phyloP scores from a whole-genome alignment of 1,140 invertebrate genomes.

The Drosophila dunni region DNA sequence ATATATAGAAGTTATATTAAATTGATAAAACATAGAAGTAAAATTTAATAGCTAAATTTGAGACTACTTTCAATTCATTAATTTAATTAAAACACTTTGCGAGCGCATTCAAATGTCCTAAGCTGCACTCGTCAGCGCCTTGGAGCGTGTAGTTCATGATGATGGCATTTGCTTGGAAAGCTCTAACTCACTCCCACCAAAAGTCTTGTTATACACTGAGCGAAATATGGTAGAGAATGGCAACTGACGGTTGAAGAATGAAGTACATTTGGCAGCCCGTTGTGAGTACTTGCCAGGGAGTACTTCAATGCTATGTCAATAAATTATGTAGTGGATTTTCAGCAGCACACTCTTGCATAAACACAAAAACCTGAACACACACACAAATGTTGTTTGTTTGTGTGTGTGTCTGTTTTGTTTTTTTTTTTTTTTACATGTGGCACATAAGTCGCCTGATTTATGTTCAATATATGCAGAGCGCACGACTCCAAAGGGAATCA shows the following conservation, averaged over 20 bases:
- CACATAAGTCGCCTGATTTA: conserved; percentile 76
- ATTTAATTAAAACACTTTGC: conserved; percentile 40
- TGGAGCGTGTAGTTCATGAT: conserved; percentile 34
- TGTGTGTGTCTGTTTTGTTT: conserved; percentile 11
- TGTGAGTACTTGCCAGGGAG: conserved; percentile 34
- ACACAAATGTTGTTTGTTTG: not conserved
- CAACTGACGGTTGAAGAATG: conserved; percentile 63
- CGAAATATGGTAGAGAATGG: conserved; percentile 55
- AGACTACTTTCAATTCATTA: conserved; percentile 12
- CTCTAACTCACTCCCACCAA: conserved; percentile 22
- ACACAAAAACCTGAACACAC: conserved; percentile 33
- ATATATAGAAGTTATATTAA: no score
- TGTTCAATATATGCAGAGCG: conserved; percentile 62
- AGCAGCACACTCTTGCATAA: conserved; percentile 46
- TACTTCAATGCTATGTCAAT: conserved; percentile 72
- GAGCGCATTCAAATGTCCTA: conserved; percentile 28
- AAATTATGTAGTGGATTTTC: conserved; percentile 80
- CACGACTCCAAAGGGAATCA: conserved; percentile 54
- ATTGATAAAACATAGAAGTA: no score
- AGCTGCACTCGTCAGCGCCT: conserved; percentile 24
- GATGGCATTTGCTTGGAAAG: conserved; percentile 61
- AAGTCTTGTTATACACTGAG: conserved; percentile 22
- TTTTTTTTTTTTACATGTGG: conserved; percentile 56
- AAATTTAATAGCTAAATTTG: no score
- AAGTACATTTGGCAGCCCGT: conserved; percentile 55